phyloP scores from a whole-genome alignment of 53 echinoderm and acorn worm genomes.

The Holothuria scabra region DNA sequence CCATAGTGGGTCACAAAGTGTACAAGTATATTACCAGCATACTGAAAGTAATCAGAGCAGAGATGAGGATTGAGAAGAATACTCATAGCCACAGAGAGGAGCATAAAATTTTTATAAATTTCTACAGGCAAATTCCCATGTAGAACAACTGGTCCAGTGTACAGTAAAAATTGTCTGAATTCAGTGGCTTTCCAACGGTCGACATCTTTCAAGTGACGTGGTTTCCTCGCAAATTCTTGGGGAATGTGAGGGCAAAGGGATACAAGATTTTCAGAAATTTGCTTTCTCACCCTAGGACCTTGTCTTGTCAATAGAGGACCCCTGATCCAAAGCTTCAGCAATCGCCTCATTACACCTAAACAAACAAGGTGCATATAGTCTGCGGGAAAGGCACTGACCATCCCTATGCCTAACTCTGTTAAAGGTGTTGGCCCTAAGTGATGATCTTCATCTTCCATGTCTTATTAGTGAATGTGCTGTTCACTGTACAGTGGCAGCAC shows the following conservation, averaged over 20 bases:
- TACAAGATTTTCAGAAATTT: background rate
- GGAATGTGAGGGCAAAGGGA: background rate
- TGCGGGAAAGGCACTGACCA: conserved; percentile 61
- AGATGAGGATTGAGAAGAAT: conserved; percentile 54
- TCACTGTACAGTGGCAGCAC: too few relatives aligned
- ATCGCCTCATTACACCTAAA: conserved; percentile 58
- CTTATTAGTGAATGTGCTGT: background rate
- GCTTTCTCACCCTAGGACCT: background rate
- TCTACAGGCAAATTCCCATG: conserved; percentile 14
- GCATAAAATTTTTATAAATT: conserved; percentile 59
- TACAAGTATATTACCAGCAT: conserved; percentile 60
- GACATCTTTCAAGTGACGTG: conserved; percentile 50
- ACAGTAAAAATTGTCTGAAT: conserved; percentile 67
- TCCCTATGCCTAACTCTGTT: conserved; percentile 43
- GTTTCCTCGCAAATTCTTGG: conserved; percentile 55
- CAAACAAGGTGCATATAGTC: conserved; percentile 73
- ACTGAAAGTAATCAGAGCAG: conserved; percentile 36
- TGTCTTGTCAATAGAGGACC: conserved; percentile 46
- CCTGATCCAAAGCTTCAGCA: conserved; percentile 66
- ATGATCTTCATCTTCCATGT: conserved; percentile 49
- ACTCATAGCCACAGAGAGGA: conserved; percentile 50
- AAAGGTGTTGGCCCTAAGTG: conserved; percentile 54
- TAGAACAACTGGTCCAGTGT: conserved; percentile 63
- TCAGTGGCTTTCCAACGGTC: conserved; percentile 75
- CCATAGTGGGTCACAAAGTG: conserved; percentile 65